Percentiles rank a stretch among this genome's conserved stretches.
phyloP scores from a whole-genome alignment of 2,797 vertebrate species.

The Crenuchus spilurus region DNA sequence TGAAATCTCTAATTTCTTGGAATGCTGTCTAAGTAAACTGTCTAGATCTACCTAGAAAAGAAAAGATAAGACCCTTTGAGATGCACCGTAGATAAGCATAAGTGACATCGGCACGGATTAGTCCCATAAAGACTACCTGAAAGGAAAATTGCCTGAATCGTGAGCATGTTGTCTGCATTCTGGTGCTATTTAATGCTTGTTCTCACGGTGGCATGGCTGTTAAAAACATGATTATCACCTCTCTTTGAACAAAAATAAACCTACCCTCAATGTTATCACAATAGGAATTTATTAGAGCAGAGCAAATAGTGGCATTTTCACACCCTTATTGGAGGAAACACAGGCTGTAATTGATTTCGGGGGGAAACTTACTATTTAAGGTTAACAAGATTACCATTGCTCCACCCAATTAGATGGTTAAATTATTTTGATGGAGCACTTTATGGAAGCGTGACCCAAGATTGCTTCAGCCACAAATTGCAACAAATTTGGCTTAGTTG shows the following conservation, averaged over 20 bases:
- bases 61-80: slow-evolving; percentile 38
- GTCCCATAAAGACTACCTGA: slow-evolving; percentile 30
- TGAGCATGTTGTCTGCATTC: slow-evolving; percentile 47
- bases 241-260: slow-evolving; percentile 50
- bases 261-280: slow-evolving; percentile 32
- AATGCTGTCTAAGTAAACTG: slow-evolving; percentile 33
- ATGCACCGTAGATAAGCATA: slow-evolving; percentile 49
- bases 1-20: slow-evolving; percentile 30
- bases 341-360: slow-evolving; percentile 50
- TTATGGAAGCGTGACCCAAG: slow-evolving; percentile 29
- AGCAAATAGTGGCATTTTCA: slow-evolving; percentile 44
- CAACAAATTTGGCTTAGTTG: slow-evolving; percentile 35
- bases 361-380: slow-evolving; percentile 37
- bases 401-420: slow-evolving; percentile 37
- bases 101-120: slow-evolving; percentile 50
- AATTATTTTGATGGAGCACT: slow-evolving; percentile 24
- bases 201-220: slow-evolving; percentile 46
- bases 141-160: slow-evolving; percentile 38
- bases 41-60: slow-evolving; percentile 30
- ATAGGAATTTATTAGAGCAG: slow-evolving; percentile 40
- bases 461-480: slow-evolving; percentile 24
- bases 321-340: slow-evolving; percentile 38
- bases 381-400: slow-evolving; percentile 51
- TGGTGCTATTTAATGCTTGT: slow-evolving; percentile 50
- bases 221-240: slow-evolving; percentile 51